These are phyloP conservation scores for Tetramorium alpestre DNA, from an alignment of 1,140 invertebrate species.

Conservation along the genomic window DNA sequence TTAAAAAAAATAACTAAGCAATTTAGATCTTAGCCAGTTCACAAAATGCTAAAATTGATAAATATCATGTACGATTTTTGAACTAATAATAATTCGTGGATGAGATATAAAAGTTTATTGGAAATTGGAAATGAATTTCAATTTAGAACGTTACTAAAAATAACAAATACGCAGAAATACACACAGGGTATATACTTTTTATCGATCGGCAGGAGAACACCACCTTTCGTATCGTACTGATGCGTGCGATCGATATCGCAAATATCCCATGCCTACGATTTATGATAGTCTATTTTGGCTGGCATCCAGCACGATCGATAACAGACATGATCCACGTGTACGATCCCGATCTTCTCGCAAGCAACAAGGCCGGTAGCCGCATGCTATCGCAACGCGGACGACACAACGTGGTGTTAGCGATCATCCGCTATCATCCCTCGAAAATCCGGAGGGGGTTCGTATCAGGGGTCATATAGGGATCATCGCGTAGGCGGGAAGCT, in stretches of 20 bases:
- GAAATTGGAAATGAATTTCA: neutral
- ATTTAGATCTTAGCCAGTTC: neutral
- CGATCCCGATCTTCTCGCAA: conserved; percentile 56
- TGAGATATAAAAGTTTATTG: neutral
- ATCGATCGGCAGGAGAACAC: neutral
- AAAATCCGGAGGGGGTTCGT: conserved; percentile 54
- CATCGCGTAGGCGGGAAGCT: conserved; percentile 34
- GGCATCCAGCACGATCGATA: conserved; percentile 56
- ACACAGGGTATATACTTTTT: neutral
- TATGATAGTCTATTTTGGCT: conserved; percentile 38
- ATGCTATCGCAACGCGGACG: conserved; percentile 51
- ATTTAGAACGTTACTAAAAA: neutral
- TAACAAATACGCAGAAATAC: neutral
- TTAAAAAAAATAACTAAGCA: neutral
- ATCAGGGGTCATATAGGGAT: conserved; percentile 35
- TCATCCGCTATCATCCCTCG: conserved; percentile 65
- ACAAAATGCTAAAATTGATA: neutral
- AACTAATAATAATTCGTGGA: neutral
- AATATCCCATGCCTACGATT: conserved; percentile 36
- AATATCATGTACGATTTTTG: neutral
- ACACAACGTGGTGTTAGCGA: conserved; percentile 37
- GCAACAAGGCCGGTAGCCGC: neutral
- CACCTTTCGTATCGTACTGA: neutral
- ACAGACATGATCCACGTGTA: conserved; percentile 45
- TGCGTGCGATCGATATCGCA: conserved; percentile 14